Conservation (phyloP, 1,140 invertebrate species). For the Schmidtea mediterranea region DNA sequence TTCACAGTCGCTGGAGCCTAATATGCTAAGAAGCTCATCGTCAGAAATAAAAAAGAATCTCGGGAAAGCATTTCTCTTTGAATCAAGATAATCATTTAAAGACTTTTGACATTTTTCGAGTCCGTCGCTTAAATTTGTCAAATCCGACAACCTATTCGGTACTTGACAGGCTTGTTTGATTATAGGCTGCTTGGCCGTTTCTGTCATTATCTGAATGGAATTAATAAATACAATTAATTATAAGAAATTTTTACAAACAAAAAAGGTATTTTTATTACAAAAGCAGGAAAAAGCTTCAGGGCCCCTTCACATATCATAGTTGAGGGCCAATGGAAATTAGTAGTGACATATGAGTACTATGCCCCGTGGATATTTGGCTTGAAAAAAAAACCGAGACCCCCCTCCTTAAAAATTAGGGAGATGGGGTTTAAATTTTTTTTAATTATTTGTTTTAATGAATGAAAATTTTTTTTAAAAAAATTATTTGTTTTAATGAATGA, state of each 20-base stretch:
- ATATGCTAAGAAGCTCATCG: conserved; percentile 56
- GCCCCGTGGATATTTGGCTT: too few relatives aligned
- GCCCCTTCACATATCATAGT: too few relatives aligned
- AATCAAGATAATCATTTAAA: conserved; percentile 56
- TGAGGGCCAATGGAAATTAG: too few relatives aligned
- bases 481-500: too few relatives aligned
- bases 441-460: too few relatives aligned
- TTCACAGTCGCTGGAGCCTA: conserved; percentile 48
- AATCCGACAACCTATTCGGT: conserved; percentile 41
- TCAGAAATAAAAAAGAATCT: conserved; percentile 74
- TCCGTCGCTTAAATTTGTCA: conserved; percentile 40
- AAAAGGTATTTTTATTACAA: background rate
- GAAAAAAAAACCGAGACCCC: too few relatives aligned
- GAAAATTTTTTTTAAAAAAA: too few relatives aligned
- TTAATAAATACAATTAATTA: conserved; percentile 11
- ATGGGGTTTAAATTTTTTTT: too few relatives aligned
- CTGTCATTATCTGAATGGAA: conserved; percentile 58
- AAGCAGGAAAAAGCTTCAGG: too few relatives aligned
- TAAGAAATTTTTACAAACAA: background rate
- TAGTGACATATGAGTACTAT: too few relatives aligned
- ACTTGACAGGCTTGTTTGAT: conserved; percentile 46
- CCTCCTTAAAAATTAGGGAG: too few relatives aligned
- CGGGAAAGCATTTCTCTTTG: conserved; percentile 54
- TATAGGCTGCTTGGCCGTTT: conserved; percentile 43
- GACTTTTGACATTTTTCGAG: conserved; percentile 66